Conservation (phyloP, 2,888 invertebrate species). For the Sarcophaga subvicina region DNA sequence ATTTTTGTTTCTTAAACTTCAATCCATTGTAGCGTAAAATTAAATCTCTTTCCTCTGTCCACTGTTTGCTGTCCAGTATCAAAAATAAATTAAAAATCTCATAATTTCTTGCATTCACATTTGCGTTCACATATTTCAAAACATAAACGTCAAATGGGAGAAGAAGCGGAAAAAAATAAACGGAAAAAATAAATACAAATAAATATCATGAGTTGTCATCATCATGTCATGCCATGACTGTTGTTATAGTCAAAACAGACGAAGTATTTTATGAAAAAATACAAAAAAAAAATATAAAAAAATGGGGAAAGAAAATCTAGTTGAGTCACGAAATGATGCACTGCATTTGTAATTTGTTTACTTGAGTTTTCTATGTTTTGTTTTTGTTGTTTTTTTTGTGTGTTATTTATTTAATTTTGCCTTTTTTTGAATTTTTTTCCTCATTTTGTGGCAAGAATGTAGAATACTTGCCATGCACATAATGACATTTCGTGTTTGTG, state of each 20-base stretch:
- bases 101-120: not conserved
- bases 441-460: not conserved
- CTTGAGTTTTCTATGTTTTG: not conserved
- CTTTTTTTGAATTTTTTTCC: not conserved
- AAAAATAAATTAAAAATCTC: not conserved
- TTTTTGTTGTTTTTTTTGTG: not conserved
- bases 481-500: conserved; percentile 60
- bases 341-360: conserved; percentile 63
- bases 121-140: not conserved
- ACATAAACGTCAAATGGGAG: not conserved
- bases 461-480: conserved; percentile 36
- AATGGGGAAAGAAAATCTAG: conserved; percentile 15
- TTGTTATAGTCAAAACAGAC: conserved; percentile 25
- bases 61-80: not conserved
- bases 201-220: conserved; percentile 41
- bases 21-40: no score
- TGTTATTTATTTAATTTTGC: conserved; percentile 23
- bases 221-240: conserved; percentile 28
- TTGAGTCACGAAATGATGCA: conserved; percentile 66
- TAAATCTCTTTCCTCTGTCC: no score
- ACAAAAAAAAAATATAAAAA: not conserved
- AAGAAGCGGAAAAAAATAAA: not conserved
- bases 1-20: no score
- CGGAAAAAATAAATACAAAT: conserved; percentile 16
- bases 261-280: not conserved